These are phyloP conservation scores for Kryphioiulus occultus DNA, from an alignment of 2,888 invertebrate genomes.

Conservation along the genomic window DNA sequence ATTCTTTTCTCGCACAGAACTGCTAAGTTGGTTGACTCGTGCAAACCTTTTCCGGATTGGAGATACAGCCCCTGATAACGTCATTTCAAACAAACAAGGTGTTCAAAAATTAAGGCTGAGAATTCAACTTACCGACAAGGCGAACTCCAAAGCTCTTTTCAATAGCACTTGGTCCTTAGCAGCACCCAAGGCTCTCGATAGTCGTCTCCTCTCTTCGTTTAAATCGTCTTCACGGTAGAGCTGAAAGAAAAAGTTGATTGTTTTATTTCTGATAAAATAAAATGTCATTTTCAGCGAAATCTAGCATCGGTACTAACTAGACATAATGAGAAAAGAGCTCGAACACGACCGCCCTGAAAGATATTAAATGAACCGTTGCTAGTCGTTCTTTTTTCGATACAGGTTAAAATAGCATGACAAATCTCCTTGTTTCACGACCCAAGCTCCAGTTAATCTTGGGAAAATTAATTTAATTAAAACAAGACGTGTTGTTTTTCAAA, in stretches of 20 bases:
- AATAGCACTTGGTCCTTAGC: conserved; percentile 76
- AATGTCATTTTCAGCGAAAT: background rate
- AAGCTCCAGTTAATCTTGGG: background rate
- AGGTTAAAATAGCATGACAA: background rate
- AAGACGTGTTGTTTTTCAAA: background rate
- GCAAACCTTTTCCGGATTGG: background rate
- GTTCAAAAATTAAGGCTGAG: background rate
- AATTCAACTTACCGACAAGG: conserved; percentile 66
- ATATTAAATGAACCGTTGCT: background rate
- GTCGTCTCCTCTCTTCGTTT: conserved; percentile 92
- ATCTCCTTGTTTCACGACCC: background rate
- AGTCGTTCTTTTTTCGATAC: background rate
- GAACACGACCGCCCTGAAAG: background rate
- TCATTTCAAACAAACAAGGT: conserved; percentile 41
- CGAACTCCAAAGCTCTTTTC: conserved; percentile 70
- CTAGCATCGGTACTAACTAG: background rate
- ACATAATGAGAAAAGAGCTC: background rate
- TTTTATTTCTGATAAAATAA: background rate
- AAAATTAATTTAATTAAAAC: background rate
- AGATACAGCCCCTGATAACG: background rate
- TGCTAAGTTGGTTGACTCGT: background rate
- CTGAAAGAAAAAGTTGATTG: conserved; percentile 56
- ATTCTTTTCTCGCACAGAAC: background rate
- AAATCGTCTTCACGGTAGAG: conserved; percentile 84
- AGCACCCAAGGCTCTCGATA: conserved; percentile 83